A percentile compares a stretch with the other conserved stretches of the same genome.
Conservation (phyloP, 2,888 invertebrate genomes). For the Drosophila differens region DNA sequence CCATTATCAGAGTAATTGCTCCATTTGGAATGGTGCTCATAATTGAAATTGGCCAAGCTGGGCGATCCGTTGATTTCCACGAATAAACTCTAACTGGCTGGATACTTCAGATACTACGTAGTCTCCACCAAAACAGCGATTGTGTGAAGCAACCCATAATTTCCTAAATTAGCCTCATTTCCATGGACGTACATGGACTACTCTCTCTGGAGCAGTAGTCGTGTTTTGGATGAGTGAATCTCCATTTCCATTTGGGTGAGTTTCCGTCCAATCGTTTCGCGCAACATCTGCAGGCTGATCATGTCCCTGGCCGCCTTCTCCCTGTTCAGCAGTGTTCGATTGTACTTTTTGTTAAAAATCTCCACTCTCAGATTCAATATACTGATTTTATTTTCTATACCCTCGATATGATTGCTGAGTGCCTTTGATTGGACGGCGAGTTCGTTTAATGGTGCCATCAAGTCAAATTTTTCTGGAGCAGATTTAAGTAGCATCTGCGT, state of each 20-base stretch:
- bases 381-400: slow-evolving; percentile 30
- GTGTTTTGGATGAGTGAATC: slow-evolving; percentile 26
- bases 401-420: slow-evolving; percentile 6
- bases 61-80: slow-evolving; percentile 1
- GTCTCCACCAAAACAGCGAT: not conserved
- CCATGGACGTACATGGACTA: not conserved
- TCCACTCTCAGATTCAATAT: slow-evolving; percentile 29
- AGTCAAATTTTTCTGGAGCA: not conserved
- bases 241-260: slow-evolving; percentile 44
- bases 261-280: slow-evolving; percentile 29
- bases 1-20: slow-evolving; percentile 45
- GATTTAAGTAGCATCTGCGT: not conserved
- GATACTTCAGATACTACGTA: not conserved
- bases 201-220: slow-evolving; percentile 15
- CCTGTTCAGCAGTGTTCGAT: slow-evolving; percentile 14
- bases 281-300: slow-evolving; percentile 30
- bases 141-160: slow-evolving; percentile 19
- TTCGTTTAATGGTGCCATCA: slow-evolving; percentile 20
- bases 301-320: slow-evolving; percentile 41
- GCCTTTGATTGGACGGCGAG: slow-evolving; percentile 12
- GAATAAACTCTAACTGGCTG: not conserved
- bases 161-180: slow-evolving; percentile 33
- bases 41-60: slow-evolving; percentile 29
- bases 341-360: slow-evolving; percentile 26
- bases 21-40: slow-evolving; percentile 13